phyloP scores from a whole-genome alignment of 1,140 invertebrate genomes.

The Cotesia vestalis region DNA sequence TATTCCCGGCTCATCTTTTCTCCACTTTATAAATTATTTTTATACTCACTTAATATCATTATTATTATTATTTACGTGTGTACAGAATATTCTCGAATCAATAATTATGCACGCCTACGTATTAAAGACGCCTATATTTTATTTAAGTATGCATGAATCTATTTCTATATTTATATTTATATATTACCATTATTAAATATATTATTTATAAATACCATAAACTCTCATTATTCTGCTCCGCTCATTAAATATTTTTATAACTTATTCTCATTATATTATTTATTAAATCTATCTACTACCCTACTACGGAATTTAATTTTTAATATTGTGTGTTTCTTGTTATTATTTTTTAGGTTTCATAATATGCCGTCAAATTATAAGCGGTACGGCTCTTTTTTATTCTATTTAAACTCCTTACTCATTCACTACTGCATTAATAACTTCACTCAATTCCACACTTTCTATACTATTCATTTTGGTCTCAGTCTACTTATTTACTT shows the following conservation, averaged over 20 bases:
- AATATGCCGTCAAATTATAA: slow-evolving; percentile 66
- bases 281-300: neutral
- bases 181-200: neutral
- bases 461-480: slow-evolving; percentile 3
- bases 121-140: slow-evolving; percentile 9
- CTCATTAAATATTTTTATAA: neutral
- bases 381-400: slow-evolving; percentile 61
- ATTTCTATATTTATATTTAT: neutral
- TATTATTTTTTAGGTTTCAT: slow-evolving; percentile 65
- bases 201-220: slow-evolving; percentile 6
- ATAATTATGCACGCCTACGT: slow-evolving; percentile 34
- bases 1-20: slow-evolving; percentile 3
- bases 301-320: slow-evolving; percentile 43
- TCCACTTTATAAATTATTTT: neutral
- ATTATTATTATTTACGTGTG: too few species aligned
- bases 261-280: too few species aligned
- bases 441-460: slow-evolving; percentile 24
- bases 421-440: neutral
- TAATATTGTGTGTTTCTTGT: slow-evolving; percentile 55
- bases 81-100: slow-evolving; percentile 1
- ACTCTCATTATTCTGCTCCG: too few species aligned
- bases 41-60: neutral
- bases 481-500: neutral
- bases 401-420: slow-evolving; percentile 21
- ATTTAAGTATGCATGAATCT: too few species aligned